Evolutionary conservation across 1,140 invertebrate species (phyloP), one percentile per base, ranked within the genome.

Genomic region (Apis laboriosa): DNA sequence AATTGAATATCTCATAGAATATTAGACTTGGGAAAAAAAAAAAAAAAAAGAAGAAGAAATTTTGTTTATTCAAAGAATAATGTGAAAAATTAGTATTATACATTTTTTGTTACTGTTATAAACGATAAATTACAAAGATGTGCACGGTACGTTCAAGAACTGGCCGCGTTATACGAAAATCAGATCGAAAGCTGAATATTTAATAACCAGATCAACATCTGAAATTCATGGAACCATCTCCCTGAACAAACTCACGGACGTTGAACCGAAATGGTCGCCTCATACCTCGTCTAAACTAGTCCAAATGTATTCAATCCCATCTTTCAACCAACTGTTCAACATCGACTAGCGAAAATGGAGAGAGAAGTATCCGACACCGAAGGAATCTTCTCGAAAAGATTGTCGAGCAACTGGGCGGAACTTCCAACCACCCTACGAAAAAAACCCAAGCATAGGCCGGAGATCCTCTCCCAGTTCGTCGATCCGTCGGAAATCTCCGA

Each of bases 401-500:
- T 94, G 28, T 85, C 90, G 34, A 90, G 86, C 76, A 94, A 93
- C 77, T 94, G 94, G 94, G 93, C 93, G 2, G 93, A 95, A 34
- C 60, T 95, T 49, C 94, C 94, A 9, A 94, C 91, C 21, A 95
- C 94, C 0, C 60, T 94, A 68, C 82, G 93, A 61, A 91, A 94
- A 51, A 90, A 91, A 4, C 92, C 94, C 53, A 94, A 92, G 55
- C 92, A 94, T 58, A 91, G 93, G 13, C 93, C 94, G 1, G 94
- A 94, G 58, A 93, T 94, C 24, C 86, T 94, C 11, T 93, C 90
- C 58, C 93, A 94, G 64, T 94, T 94, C 77, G 93, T 92, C 13
- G 93, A 94, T 28, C 90, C 90, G 24, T 92, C 92, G 4, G 92
- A 93, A 43, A 91, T 90, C 0, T 91, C 90, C 0, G 94, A 94